Percentiles rank a stretch among this genome's conserved stretches.
Conservation (phyloP, 2,113 vertebrate species). For the Arenaria interpres region DNA sequence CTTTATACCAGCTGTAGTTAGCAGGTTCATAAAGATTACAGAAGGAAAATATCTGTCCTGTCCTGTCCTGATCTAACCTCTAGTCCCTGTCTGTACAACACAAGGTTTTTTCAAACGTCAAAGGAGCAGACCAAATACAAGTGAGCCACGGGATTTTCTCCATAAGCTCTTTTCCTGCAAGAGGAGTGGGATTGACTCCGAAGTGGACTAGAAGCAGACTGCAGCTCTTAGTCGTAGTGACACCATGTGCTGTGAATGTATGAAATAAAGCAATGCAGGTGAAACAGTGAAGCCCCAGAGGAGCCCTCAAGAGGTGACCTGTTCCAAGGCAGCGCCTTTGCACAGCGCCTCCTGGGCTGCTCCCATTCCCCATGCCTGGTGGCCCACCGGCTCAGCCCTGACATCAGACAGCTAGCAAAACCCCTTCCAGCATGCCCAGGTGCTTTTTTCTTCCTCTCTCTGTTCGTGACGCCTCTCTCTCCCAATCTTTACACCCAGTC, state of each 20-base stretch:
- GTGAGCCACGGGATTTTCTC: neutral
- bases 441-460: neutral
- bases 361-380: fast-evolving
- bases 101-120: neutral
- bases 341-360: neutral
- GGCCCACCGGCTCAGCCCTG: neutral
- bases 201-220: neutral
- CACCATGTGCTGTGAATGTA: fast-evolving
- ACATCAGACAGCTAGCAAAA: neutral
- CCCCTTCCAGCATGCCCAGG: neutral
- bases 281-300: neutral
- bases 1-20: neutral
- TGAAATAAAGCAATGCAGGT: neutral
- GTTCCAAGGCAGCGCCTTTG: fast-evolving
- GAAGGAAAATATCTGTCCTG: neutral
- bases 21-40: neutral
- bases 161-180: neutral
- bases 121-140: neutral
- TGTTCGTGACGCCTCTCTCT: neutral
- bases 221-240: neutral
- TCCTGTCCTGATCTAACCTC: neutral
- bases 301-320: neutral
- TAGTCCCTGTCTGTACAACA: neutral
- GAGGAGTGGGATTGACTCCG: neutral
- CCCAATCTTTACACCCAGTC: neutral